A percentile compares a stretch with the other conserved stretches of the same genome.
Evolutionary conservation across 2,113 vertebrate genomes (phyloP).

Genomic region (Entelurus aequoreus): DNA sequence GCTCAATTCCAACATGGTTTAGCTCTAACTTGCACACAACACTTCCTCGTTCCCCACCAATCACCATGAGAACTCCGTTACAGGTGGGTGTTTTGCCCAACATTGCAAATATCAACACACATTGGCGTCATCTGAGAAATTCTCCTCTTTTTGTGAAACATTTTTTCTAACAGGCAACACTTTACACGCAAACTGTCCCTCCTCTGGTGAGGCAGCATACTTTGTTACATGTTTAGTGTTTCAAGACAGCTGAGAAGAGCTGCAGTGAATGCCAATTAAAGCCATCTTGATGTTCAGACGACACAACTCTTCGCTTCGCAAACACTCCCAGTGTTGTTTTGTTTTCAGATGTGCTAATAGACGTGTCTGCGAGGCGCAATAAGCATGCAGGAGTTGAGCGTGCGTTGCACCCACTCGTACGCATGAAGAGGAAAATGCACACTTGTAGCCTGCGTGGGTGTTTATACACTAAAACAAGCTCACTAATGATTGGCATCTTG

Average conservation of each 20-base stretch:
- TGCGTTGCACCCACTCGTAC: neutral
- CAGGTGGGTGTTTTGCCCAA: too few relatives aligned
- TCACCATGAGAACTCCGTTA: too few relatives aligned
- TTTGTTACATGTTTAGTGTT: conserved; percentile 42
- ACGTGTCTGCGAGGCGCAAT: conserved; percentile 32
- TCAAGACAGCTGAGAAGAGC: conserved; percentile 19
- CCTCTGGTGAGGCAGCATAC: conserved; percentile 9
- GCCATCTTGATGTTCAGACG: conserved; percentile 34
- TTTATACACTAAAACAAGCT: conserved; percentile 39
- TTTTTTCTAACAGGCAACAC: conserved; percentile 15
- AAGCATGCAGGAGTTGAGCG: conserved; percentile 21
- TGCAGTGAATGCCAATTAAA: conserved; percentile 29
- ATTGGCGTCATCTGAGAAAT: neutral
- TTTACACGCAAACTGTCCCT: conserved; percentile 31
- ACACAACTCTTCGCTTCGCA: conserved; percentile 43
- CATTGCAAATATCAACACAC: too few relatives aligned
- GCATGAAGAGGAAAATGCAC: neutral
- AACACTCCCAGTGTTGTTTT: conserved; percentile 32
- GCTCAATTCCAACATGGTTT: too few relatives aligned
- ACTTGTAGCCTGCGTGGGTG: conserved; percentile 18
- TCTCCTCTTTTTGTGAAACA: neutral
- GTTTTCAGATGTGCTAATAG: conserved; percentile 19
- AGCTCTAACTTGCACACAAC: too few relatives aligned
- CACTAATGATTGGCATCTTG: conserved; percentile 54
- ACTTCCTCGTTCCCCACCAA: too few relatives aligned